Evolutionary conservation across 2,797 vertebrate genomes (phyloP).

Genomic region (Enteromius anoplus): DNA sequence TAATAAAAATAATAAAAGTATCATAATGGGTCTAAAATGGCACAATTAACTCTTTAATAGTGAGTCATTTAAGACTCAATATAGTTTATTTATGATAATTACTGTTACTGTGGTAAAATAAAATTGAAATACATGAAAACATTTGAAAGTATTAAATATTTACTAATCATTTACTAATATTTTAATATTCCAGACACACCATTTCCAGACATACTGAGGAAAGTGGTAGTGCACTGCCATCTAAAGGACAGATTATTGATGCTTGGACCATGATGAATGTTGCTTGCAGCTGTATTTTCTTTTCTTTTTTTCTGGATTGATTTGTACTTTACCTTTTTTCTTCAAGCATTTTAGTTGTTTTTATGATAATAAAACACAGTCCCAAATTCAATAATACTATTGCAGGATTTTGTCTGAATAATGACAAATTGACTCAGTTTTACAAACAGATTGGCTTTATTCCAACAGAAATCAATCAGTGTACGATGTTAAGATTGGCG

Average conservation of each 20-base stretch:
- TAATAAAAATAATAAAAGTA: not conserved
- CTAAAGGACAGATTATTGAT: slow-evolving; percentile 15
- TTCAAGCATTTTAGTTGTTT: not conserved
- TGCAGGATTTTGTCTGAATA: not conserved
- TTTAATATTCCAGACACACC: not conserved
- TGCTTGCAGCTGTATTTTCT: not conserved
- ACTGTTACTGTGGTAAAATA: not conserved
- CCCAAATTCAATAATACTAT: not conserved
- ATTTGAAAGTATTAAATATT: not conserved
- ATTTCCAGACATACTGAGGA: not conserved
- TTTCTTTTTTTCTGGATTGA: not conserved
- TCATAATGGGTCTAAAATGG: not conserved
- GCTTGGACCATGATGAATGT: not conserved
- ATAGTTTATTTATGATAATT: not conserved
- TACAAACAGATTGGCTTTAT: slow-evolving; percentile 10
- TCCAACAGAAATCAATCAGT: not conserved
- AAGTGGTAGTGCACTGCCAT: slow-evolving; percentile 16
- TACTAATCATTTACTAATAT: not conserved
- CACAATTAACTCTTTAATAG: not conserved
- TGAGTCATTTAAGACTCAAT: not conserved
- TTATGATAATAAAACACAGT: not conserved
- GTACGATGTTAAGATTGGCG: not conserved
- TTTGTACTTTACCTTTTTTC: not conserved
- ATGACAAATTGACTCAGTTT: not conserved
- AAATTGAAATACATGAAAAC: not conserved